Base-by-base conservation (phyloP, 2,797 vertebrate species). In the Buceros bicornis region DNA sequence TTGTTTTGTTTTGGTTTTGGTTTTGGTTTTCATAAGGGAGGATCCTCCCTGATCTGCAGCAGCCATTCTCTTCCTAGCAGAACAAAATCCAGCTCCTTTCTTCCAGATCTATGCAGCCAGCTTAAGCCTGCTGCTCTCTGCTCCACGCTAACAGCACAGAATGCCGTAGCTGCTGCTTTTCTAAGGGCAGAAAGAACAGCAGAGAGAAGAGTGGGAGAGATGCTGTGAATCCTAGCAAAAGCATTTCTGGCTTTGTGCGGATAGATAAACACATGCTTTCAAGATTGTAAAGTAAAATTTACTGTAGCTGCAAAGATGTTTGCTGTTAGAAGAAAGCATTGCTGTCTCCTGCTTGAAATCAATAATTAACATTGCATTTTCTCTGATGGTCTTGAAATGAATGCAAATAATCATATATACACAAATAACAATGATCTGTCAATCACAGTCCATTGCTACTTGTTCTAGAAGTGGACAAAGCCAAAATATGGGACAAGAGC, bases 401-500 rank as follows among this genome's bases (percentile, higher is more conserved):
- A 88, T 4, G 3, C 31, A 91, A 89, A 67, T 50, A 73, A 84
- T 77, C 43, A 31, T 28, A 73, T 45, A 53, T 24, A 67, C 10
- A 62, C 17, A 54, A 62, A 42, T 20, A 72, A 51, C 47, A 69
- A 35, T 16, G 28, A 56, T 74, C 45, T 69, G 50, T 65, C 88
- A 76, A 16, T 88, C 72, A 69, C 37, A 90, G 53, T 16, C 45
- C n/a, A 21, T 84, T 64, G 18, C 20, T 82, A 16, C 33, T 83
- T 87, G 17, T 70, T 82, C 81, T 92, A 85, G 67, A 96, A 94
- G 18, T 54, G 37, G 66, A 67, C 26, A 51, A 87, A 45, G 37
- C 86, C 81, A 89, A 92, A 93, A 94, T 71, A 82, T 45, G 42
- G 82, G 80, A 90, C 40, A 65, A 76, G 45, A 91, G 66, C 87